Conservation (phyloP, 2,797 vertebrate species). For the Alectoris magna region DNA sequence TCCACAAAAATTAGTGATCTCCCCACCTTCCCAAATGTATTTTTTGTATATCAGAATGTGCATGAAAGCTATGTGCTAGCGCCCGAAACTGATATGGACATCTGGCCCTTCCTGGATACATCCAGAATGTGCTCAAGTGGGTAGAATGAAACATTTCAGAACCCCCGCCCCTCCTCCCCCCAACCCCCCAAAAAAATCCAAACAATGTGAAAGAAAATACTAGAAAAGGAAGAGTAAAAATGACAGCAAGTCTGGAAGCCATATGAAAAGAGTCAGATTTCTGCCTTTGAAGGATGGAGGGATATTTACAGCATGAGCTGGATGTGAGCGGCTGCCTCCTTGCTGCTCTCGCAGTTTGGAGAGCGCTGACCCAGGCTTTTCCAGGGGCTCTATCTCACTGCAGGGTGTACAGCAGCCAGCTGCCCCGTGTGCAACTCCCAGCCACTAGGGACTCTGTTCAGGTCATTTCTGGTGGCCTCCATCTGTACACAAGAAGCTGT, state of each 20-base stretch:
- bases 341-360: background rate
- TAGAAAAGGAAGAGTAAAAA: background rate
- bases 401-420: background rate
- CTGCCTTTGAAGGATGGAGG: background rate
- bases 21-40: background rate
- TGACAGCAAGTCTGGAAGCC: background rate
- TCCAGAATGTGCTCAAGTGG: background rate
- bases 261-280: background rate
- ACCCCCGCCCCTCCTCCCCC: background rate
- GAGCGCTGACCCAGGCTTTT: background rate
- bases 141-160: background rate
- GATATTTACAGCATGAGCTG: background rate
- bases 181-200: no score
- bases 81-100: background rate
- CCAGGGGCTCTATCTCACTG: fast-evolving
- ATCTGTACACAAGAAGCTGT: fast-evolving
- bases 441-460: background rate
- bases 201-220: background rate
- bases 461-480: background rate
- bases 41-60: background rate
- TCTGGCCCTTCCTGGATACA: background rate
- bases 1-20: background rate
- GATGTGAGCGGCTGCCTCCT: background rate
- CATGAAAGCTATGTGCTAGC: background rate
- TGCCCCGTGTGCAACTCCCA: fast-evolving